phyloP scores from a whole-genome alignment of 2,888 invertebrate species.

The Brachylomia viminalis region DNA sequence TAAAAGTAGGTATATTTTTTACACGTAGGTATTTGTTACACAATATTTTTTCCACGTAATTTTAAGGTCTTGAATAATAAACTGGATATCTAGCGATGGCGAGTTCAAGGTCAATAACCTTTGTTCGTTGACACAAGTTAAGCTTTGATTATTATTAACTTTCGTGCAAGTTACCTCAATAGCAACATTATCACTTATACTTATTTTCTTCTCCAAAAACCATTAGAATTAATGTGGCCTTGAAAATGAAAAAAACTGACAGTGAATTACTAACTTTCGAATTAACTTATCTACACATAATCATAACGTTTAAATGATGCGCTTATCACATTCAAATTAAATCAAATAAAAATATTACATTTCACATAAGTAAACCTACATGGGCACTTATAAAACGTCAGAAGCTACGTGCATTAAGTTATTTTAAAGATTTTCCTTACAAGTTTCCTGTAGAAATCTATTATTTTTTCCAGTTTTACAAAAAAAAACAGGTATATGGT shows the following conservation, averaged over 20 bases:
- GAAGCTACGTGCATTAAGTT: too few relatives aligned
- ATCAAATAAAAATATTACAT: too few relatives aligned
- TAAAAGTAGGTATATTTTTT: not conserved
- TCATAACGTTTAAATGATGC: not conserved
- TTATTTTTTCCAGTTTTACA: not conserved
- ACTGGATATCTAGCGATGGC: not conserved
- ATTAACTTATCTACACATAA: not conserved
- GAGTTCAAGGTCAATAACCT: not conserved
- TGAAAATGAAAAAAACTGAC: not conserved
- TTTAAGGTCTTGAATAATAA: not conserved
- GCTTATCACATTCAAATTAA: too few relatives aligned
- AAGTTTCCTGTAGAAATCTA: not conserved
- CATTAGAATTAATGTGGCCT: not conserved
- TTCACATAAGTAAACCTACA: too few relatives aligned
- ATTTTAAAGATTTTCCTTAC: not conserved
- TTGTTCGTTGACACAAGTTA: not conserved
- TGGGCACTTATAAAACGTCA: too few relatives aligned
- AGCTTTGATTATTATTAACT: not conserved
- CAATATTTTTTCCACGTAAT: not conserved
- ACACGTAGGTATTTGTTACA: too few relatives aligned
- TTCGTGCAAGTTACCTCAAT: not conserved
- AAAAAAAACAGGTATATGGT: not conserved
- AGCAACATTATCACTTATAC: too few relatives aligned
- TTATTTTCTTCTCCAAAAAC: not conserved
- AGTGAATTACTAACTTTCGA: too few relatives aligned